These are phyloP conservation scores for Drosophila eohydei DNA, from an alignment of 2,888 invertebrate species.

Conservation along the genomic window DNA sequence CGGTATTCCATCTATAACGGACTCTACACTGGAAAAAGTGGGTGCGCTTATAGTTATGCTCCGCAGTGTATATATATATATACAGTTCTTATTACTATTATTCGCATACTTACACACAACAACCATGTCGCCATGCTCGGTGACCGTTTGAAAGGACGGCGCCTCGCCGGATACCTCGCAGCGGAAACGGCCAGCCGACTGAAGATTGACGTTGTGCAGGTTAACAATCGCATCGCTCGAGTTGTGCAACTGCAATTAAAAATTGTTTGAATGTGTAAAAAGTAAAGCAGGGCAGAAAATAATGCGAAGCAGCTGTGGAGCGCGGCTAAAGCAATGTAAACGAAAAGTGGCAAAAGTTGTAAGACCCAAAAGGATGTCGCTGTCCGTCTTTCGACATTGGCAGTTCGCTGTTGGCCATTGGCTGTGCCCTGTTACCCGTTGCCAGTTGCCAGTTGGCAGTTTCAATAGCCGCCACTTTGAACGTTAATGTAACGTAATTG, in stretches of 20 bases:
- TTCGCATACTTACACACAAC: conserved; percentile 88
- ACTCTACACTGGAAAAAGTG: no score
- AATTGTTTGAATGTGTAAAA: conserved; percentile 64
- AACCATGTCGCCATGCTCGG: conserved; percentile 88
- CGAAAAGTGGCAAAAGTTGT: conserved; percentile 61
- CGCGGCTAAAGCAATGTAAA: conserved; percentile 29
- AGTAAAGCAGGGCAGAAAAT: conserved; percentile 30
- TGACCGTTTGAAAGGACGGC: conserved; percentile 89
- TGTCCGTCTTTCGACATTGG: conserved; percentile 30
- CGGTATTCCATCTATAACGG: no score
- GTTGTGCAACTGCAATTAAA: conserved; percentile 87
- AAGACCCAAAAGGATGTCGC: conserved; percentile 35
- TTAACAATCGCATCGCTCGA: conserved; percentile 89
- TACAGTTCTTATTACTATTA: conserved; percentile 4
- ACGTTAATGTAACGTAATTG: conserved; percentile 76
- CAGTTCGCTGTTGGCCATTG: conserved; percentile 24
- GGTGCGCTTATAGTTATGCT: no score
- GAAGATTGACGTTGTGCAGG: conserved; percentile 88
- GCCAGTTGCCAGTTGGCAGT: conserved; percentile 36
- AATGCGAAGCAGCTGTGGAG: conserved; percentile 26
- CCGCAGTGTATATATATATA: background rate
- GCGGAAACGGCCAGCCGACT: conserved; percentile 88
- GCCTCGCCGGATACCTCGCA: conserved; percentile 91
- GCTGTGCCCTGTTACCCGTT: conserved; percentile 12
- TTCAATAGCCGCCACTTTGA: conserved; percentile 66